Evolutionary conservation across 2,888 invertebrate genomes (phyloP), one percentile per base, ranked within the genome.

Genomic region (Himalopsyche japonica): DNA sequence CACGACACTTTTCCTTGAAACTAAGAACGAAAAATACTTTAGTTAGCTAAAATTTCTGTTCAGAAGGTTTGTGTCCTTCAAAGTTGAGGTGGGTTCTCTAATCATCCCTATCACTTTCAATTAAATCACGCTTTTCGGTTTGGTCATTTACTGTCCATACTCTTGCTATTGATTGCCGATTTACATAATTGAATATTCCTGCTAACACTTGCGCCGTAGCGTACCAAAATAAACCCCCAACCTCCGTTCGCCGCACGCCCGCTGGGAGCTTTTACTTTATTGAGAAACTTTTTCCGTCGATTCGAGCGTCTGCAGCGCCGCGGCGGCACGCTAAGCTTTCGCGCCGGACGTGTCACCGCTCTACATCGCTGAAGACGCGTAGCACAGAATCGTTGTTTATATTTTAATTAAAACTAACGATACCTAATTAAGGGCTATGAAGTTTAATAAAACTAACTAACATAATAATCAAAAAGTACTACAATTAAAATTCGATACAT

Each of bases 111-210:
- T 24, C 27, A 24, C 30, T 32, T 32, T 48, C 49, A 79, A 48
- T 49, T 49, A 79, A 32, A 20, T 47, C 32, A 30, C 30, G 48
- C 30, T 10, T 24, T 32, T 37, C 32, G 20, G 37, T 24, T n/a
- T 27, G 70, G 64, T 27, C 70, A 70, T 27, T 70, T 24, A 27
- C 12, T 27, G n/a, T 30, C 30, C 15, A 43, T 43, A 43, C 1
- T 15, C 43, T 43, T 27, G 12, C 30, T 76, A 81, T 81, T 81
- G 81, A 81, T 81, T 76, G 30, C 49, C 30, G 34, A 30, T 81
- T 76, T 81, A 81, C 81, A 81, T 81, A 81, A 81, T 81, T 81
- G 76, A 81, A 81, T 81, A 81, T 81, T 81, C 27, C 76, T 48
- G 8, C 76, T 47, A 76, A 49, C 81, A 70, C 70, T 27, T 70